Evolutionary conservation across 37 sponge, comb jelly and placozoan genomes (phyloP).

Genomic region (Axinella damicornis): DNA sequence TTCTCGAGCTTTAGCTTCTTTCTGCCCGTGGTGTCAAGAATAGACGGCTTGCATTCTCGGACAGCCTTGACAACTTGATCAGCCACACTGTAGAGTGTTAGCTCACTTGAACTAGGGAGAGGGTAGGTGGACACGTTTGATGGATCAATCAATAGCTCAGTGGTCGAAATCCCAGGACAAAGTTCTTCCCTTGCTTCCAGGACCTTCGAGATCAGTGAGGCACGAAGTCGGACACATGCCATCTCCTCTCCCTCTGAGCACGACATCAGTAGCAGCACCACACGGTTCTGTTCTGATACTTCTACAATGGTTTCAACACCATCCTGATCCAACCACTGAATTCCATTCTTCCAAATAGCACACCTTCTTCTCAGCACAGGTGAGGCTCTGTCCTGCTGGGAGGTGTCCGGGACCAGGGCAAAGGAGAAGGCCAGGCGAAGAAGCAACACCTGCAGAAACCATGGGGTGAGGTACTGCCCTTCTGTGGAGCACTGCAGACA

Average conservation of each 20-base stretch:
- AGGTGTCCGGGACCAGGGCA: neutral
- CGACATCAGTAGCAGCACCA: neutral
- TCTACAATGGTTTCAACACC: conserved; percentile 22
- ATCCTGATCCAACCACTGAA: conserved; percentile 17
- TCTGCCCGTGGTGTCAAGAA: too few relatives aligned
- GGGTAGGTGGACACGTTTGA: too few relatives aligned
- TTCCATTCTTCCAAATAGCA: conserved; percentile 32
- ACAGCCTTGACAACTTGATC: too few relatives aligned
- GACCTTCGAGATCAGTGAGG: too few relatives aligned
- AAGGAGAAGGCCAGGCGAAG: conserved; percentile 27
- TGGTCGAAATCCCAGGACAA: too few relatives aligned
- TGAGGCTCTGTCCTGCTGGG: neutral
- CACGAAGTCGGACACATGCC: conserved; percentile 2
- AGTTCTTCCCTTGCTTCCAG: too few relatives aligned
- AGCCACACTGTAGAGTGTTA: too few relatives aligned
- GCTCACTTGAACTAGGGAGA: too few relatives aligned
- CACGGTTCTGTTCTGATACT: conserved; percentile 8
- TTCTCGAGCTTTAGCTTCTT: too few relatives aligned
- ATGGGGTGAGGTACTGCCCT: conserved; percentile 12
- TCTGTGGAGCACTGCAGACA: neutral
- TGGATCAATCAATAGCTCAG: too few relatives aligned
- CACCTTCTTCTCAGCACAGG: neutral
- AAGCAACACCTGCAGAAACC: conserved; percentile 37
- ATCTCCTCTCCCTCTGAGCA: neutral
- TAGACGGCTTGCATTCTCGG: too few relatives aligned